Evolutionary conservation across 2,797 vertebrate genomes (phyloP).

Genomic region (Huso huso): DNA sequence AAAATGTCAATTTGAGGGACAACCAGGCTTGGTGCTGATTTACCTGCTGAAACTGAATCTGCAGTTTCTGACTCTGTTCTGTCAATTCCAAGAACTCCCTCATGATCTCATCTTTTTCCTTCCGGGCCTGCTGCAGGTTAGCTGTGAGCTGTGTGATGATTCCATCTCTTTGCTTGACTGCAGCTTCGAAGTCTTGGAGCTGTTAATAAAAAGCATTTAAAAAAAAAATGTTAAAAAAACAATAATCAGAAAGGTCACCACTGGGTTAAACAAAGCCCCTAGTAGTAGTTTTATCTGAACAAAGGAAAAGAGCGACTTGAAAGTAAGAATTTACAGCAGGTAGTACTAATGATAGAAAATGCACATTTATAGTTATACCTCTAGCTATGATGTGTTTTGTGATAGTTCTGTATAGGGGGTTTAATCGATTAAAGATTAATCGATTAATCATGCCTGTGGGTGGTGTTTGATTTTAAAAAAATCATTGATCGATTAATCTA

Average conservation of each 20-base stretch:
- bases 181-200: conserved; percentile 93
- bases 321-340: neutral
- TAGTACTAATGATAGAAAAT: neutral
- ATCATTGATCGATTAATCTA: too few species aligned
- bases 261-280: neutral
- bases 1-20: neutral
- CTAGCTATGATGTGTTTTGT: too few species aligned
- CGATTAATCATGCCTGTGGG: too few species aligned
- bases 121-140: conserved; percentile 88
- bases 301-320: neutral
- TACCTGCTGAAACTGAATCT: conserved; percentile 95
- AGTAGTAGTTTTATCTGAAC: neutral
- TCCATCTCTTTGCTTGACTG: conserved; percentile 88
- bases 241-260: neutral
- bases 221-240: neutral
- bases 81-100: conserved; percentile 89
- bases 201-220: conserved; percentile 27
- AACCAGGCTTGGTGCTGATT: conserved; percentile 27
- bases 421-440: too few species aligned
- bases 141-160: conserved; percentile 94
- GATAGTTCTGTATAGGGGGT: too few species aligned
- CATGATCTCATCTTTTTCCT: conserved; percentile 92
- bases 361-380: too few species aligned
- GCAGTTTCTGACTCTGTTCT: conserved; percentile 90
- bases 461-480: too few species aligned